Evolutionary conservation across 2,797 vertebrate genomes (phyloP).

Genomic region (Alca torda): DNA sequence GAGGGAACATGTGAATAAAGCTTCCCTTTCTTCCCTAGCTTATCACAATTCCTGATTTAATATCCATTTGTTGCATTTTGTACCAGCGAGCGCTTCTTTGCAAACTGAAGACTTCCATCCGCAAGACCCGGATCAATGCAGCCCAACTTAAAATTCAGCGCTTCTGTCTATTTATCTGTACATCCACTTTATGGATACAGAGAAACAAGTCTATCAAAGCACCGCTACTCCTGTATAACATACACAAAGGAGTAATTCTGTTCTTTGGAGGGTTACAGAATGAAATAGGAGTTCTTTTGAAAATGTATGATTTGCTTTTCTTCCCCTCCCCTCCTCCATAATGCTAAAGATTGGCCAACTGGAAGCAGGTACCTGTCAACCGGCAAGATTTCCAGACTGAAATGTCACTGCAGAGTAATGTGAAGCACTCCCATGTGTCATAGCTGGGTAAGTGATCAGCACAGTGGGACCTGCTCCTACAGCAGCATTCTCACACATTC

Average conservation of each 20-base stretch:
- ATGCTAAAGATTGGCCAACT: not conserved
- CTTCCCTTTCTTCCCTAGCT: not conserved
- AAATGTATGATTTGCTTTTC: not conserved
- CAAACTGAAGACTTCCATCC: not conserved
- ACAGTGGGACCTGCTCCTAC: not conserved
- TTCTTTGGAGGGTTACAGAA: not conserved
- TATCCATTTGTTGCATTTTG: not conserved
- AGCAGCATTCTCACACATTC: conserved; percentile 21
- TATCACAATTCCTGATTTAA: not conserved
- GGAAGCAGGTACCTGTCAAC: conserved; percentile 16
- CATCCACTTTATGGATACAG: not conserved
- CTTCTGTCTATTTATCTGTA: not conserved
- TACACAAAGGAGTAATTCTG: not conserved
- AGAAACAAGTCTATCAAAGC: not conserved
- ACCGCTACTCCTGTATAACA: not conserved
- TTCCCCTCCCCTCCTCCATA: not conserved
- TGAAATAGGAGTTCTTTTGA: not conserved
- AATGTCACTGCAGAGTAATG: not conserved
- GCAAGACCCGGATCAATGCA: not conserved
- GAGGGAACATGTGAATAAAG: not conserved
- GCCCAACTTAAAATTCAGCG: not conserved
- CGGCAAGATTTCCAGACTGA: not conserved
- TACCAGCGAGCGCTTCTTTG: not conserved
- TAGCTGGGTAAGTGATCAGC: not conserved
- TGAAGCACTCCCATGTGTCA: not conserved